phyloP scores from a whole-genome alignment of 2,113 vertebrate species.

The Synodontis membranacea region DNA sequence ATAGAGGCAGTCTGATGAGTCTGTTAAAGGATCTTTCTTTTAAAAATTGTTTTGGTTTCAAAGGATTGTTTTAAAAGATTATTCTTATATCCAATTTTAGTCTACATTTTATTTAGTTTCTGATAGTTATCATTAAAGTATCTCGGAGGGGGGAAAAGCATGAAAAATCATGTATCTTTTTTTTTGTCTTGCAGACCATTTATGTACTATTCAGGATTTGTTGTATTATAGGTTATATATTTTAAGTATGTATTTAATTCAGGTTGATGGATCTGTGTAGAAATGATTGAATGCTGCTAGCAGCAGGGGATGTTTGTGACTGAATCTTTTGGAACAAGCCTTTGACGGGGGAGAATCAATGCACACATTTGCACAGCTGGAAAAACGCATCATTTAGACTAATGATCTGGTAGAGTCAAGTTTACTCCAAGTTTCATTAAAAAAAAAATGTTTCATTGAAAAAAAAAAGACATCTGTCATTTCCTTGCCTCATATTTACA shows the following conservation, averaged over 20 bases:
- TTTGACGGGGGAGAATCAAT: constrained; percentile 15
- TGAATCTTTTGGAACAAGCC: not conserved
- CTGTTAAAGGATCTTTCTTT: not conserved
- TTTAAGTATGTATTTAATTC: not conserved
- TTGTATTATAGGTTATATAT: not conserved
- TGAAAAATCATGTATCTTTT: too few species aligned
- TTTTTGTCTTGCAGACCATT: not conserved
- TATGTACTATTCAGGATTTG: not conserved
- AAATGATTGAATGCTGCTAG: not conserved
- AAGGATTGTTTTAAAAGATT: not conserved
- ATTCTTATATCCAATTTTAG: not conserved
- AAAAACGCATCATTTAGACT: not conserved
- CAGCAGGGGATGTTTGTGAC: not conserved
- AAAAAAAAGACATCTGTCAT: not conserved
- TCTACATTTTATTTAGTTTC: not conserved
- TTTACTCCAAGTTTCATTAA: not conserved
- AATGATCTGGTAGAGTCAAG: not conserved
- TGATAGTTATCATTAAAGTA: not conserved
- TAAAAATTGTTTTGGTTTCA: not conserved
- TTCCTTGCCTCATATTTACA: not conserved
- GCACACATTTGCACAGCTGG: not conserved
- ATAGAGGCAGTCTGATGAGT: not conserved
- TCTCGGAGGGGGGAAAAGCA: too few species aligned
- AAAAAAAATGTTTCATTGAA: not conserved
- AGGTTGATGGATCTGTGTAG: not conserved